Base-by-base conservation (phyloP, 2,113 vertebrate genomes). In the Nycticebus coucang region DNA sequence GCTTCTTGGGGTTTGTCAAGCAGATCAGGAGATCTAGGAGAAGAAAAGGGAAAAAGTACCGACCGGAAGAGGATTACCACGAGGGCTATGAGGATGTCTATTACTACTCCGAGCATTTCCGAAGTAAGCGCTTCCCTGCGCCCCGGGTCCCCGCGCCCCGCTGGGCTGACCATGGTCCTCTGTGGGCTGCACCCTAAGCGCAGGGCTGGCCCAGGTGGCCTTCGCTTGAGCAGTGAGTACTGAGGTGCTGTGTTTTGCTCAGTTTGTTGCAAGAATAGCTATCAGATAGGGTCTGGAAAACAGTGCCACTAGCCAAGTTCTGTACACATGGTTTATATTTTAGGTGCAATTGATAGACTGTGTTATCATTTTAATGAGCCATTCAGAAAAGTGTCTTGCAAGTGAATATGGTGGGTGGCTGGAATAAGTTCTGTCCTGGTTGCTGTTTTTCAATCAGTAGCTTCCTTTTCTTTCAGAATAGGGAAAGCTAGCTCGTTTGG, bases 21-120 rank as follows among this genome's bases (percentile, higher is more conserved):
- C 99, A 99, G 97, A 99, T 99, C 95, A 98, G 99, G 95, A 99
- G 99, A 94, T 99, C 99, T 0, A 99, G 99, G 97, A 99, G 99
- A 97, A 99, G 99, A 98, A 99, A 99, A 97, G 99, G 99, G 87
- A 99, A 99, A 98, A 99, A 99, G 99, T 99, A 99, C 98, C 99
- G 99, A 33, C 99, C 99, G 0, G 99, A 99, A 98, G 99, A 99
- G 98, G 99, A 99, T 98, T 99, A 99, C 98, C 99, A 99, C 30
- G 99, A 99, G 98, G 99, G 99, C 81, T 99, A 99, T 8, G 99
- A 99, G 98, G 99, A 99, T 96, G 99, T 99, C 96, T 99, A 99
- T 98, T 99, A 99, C 98, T 99, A 99, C 71, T 99, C 99, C 6
- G 99, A 99, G 97, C 99, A 99, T 98, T 98, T 99, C 98, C 98